These are phyloP conservation scores for Clitarchus hookeri DNA, from an alignment of 2,888 invertebrate genomes.

Conservation along the genomic window DNA sequence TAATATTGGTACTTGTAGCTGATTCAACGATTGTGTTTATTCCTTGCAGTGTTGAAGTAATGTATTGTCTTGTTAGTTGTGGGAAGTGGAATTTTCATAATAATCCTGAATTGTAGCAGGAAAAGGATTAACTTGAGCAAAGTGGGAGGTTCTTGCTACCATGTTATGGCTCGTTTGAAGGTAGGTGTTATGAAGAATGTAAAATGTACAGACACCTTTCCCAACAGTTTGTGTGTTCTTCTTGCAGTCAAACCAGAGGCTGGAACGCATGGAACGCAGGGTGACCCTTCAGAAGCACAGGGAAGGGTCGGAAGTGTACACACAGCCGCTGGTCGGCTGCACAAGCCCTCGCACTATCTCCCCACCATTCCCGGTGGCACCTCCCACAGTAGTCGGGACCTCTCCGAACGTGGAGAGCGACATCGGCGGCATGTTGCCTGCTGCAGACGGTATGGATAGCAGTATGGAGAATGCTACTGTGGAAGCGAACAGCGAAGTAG, in stretches of 20 bases:
- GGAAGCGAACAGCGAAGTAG: not conserved
- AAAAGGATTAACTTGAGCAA: no score
- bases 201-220: no score
- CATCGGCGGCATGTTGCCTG: slow-evolving; percentile 19
- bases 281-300: slow-evolving; percentile 55
- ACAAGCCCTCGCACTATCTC: slow-evolving; percentile 28
- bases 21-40: no score
- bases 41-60: no score
- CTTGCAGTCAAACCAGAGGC: slow-evolving; percentile 53
- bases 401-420: slow-evolving; percentile 23
- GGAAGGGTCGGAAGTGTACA: slow-evolving; percentile 37
- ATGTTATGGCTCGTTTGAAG: no score
- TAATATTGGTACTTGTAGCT: no score
- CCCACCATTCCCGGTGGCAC: slow-evolving; percentile 21
- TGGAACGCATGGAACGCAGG: slow-evolving; percentile 71
- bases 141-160: no score
- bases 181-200: no score
- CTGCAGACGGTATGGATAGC: slow-evolving; percentile 28
- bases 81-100: no score
- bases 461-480: slow-evolving; percentile 26
- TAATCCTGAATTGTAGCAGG: no score
- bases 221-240: no score
- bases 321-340: slow-evolving; percentile 24
- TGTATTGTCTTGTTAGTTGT: no score
- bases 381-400: slow-evolving; percentile 22